Conservation (phyloP, 2,888 invertebrate species). For the Sabatieria punctata region DNA sequence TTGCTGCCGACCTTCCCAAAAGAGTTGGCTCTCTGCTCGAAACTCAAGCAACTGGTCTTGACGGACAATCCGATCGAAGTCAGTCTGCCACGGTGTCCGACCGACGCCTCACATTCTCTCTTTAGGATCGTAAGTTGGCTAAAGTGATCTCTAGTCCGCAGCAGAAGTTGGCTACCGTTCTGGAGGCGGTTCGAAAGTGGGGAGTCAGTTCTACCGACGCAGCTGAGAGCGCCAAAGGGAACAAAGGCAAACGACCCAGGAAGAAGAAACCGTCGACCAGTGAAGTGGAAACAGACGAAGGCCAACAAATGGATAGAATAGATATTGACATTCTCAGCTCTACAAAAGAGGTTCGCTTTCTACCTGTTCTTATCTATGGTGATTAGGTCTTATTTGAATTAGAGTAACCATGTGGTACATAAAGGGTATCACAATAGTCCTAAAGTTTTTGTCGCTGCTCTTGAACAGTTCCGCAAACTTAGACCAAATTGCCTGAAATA, state of each 20-base stretch:
- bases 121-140: conserved; percentile 50
- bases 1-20: conserved; percentile 49
- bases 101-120: too few species aligned
- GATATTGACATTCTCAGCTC: too few species aligned
- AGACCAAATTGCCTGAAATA: too few species aligned
- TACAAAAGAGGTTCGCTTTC: too few species aligned
- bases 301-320: conserved; percentile 17
- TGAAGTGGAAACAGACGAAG: conserved; percentile 26
- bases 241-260: conserved; percentile 25
- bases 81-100: too few species aligned
- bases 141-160: conserved; percentile 52
- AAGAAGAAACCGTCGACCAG: conserved; percentile 23
- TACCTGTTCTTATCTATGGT: too few species aligned
- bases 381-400: too few species aligned
- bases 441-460: too few species aligned
- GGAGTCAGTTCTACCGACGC: conserved; percentile 30
- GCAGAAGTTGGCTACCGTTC: conserved; percentile 47
- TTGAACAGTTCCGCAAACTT: too few species aligned
- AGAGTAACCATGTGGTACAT: too few species aligned
- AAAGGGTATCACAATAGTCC: too few species aligned
- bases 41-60: conserved; percentile 56
- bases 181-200: conserved; percentile 56
- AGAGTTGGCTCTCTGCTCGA: conserved; percentile 49
- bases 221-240: conserved; percentile 15
- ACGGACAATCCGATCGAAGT: conserved; percentile 59